Conservation (phyloP, 2,888 invertebrate species). For the Rugalucina vietnamica region DNA sequence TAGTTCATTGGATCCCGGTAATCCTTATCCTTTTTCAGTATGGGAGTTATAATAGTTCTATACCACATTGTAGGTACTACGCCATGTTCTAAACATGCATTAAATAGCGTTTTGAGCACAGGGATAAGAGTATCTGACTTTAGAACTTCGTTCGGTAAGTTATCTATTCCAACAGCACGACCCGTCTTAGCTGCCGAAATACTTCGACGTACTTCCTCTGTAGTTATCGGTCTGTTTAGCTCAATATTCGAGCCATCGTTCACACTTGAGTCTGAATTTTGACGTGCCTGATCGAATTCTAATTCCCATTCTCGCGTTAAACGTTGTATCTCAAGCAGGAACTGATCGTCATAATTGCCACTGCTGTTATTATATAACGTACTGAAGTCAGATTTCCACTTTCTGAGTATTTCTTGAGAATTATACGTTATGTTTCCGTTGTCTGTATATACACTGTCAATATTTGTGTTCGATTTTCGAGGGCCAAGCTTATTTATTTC, state of each 20-base stretch:
- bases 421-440: constrained; percentile 9
- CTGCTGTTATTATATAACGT: neutral
- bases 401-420: neutral
- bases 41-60: constrained; percentile 24
- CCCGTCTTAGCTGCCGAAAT: neutral
- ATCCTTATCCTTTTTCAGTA: constrained; percentile 30
- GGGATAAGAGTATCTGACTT: neutral
- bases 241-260: neutral
- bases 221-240: neutral
- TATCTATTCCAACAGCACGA: constrained; percentile 18
- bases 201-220: neutral
- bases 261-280: neutral
- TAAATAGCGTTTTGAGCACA: neutral
- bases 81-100: neutral
- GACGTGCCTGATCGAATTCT: neutral
- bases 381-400: neutral
- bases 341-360: neutral
- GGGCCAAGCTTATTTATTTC: constrained; percentile 18
- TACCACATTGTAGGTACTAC: constrained; percentile 22
- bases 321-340: constrained; percentile 1
- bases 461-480: neutral
- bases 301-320: neutral
- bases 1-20: constrained; percentile 21
- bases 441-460: neutral
- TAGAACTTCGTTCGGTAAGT: constrained; percentile 12